Evolutionary conservation across 2,113 vertebrate species (phyloP), one percentile per base, ranked within the genome.

Genomic region (Mystacornis crossleyi): DNA sequence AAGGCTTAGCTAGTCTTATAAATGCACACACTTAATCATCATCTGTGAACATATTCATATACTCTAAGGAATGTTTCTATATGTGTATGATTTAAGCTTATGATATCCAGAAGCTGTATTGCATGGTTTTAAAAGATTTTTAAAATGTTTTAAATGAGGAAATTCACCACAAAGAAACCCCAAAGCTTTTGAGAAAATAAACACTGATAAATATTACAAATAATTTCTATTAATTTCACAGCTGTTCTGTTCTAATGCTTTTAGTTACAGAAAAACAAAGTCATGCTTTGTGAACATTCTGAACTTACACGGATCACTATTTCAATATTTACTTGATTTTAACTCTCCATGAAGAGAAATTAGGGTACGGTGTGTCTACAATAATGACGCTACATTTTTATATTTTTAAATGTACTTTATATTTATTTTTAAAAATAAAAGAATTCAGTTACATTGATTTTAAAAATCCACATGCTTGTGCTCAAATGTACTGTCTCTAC

Each of bases 231-330:
- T 80, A 62, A 65, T 77, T 95, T 85, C 66, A 85, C 51, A 45
- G n/a, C 11, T 47, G 11, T 89, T 89, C 75, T 54, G 24, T 50
- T 40, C 81, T 92, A 62, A 89, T 98, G 97, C 86, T 99, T 93
- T 98, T 98, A 81, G 86, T 98, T 93, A 98, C 97, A 92, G 95
- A 97, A 98, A 98, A 98, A 62, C 96, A 98, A 97, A 97, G 97
- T 57, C 93, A 97, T 29, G 81, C 91, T 91, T 78, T 97, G 97
- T 65, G 98, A 99, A 90, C 90, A 98, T 91, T 98, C 26, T 97
- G 98, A n/a, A 98, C 98, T 96, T 98, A 98, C 93, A 97, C 74
- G 53, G 98, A 98, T 31, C 98, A 98, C 95, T 97, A 48, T 95
- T 99, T 98, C 34, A 78, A 95, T 89, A 98, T 97, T 97, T 97